Evolutionary conservation across 92 coral and sea anemone species (phyloP).

Genomic region (Scolanthus callimorphus): DNA sequence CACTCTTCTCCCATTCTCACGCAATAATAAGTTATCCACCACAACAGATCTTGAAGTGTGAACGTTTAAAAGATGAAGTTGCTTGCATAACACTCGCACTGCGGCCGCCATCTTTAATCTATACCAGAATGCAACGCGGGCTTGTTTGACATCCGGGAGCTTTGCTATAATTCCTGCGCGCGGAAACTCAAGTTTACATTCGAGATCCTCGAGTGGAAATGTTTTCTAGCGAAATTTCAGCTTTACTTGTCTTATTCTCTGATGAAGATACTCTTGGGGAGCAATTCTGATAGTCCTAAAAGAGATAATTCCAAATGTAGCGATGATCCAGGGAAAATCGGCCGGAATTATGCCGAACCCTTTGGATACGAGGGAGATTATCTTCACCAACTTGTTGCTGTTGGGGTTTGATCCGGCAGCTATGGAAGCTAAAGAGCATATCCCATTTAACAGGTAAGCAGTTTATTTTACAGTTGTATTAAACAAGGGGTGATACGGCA

Average conservation of each 20-base stretch:
- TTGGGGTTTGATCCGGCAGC: slow-evolving; percentile 89
- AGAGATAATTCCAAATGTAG: neutral
- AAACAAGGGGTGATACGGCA: too few species aligned
- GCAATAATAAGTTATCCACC: neutral
- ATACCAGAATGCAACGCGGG: slow-evolving; percentile 25
- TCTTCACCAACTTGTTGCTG: slow-evolving; percentile 84
- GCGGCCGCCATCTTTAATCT: slow-evolving; percentile 57
- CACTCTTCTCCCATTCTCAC: neutral
- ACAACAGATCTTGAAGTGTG: slow-evolving; percentile 5
- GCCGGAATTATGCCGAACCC: slow-evolving; percentile 79
- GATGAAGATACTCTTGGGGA: too few species aligned
- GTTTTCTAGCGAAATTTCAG: neutral
- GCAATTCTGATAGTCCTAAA: too few species aligned
- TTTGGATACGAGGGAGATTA: slow-evolving; percentile 80
- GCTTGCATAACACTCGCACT: slow-evolving; percentile 9
- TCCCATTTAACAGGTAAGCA: slow-evolving; percentile 94
- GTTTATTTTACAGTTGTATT: too few species aligned
- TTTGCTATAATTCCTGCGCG: slow-evolving; percentile 42
- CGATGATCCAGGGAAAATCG: slow-evolving; percentile 21
- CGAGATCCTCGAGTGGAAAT: neutral
- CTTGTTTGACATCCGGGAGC: slow-evolving; percentile 49
- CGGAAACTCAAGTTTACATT: slow-evolving; percentile 77
- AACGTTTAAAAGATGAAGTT: slow-evolving; percentile 3
- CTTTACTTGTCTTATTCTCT: slow-evolving; percentile 5
- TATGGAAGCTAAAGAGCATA: slow-evolving; percentile 88